Percentiles rank a stretch among this genome's conserved stretches.
Evolutionary conservation across 2,113 vertebrate species (phyloP).

Genomic region (Ivindomyrus marchei): DNA sequence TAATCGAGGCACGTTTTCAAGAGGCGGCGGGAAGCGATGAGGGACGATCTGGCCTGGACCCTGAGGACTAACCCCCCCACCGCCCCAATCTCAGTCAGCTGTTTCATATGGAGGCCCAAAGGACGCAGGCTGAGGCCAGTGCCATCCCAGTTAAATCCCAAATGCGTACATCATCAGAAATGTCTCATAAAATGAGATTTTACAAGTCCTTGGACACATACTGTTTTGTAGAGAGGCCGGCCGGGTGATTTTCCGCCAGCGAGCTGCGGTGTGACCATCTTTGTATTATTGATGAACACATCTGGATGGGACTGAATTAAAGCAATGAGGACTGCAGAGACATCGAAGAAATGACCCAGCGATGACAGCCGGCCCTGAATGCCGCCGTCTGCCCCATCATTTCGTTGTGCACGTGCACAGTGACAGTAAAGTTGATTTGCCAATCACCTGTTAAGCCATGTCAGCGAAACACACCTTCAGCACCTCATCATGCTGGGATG

Average conservation of each 20-base stretch:
- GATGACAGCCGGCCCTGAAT: not conserved
- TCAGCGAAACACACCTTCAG: not conserved
- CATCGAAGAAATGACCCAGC: not conserved
- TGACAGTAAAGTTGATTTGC: not conserved
- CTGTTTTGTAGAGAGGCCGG: not conserved
- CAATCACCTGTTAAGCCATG: not conserved
- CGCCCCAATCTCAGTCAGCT: not conserved
- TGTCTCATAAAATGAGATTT: not conserved
- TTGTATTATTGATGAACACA: not conserved
- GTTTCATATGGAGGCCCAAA: not conserved
- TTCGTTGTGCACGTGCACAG: not conserved
- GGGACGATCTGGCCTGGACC: not conserved
- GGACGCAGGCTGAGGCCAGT: not conserved
- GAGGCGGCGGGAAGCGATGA: not conserved
- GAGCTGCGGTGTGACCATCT: not conserved
- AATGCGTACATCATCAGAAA: not conserved
- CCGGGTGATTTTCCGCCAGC: not conserved
- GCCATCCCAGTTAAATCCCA: not conserved
- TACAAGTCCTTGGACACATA: not conserved
- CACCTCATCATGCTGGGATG: not conserved
- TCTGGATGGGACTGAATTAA: not conserved
- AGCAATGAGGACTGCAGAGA: not conserved
- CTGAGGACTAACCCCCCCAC: not conserved
- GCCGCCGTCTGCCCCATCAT: not conserved
- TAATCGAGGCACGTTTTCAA: not conserved